Base-by-base conservation (phyloP, 2,888 invertebrate species). In the Copidosoma aretas region DNA sequence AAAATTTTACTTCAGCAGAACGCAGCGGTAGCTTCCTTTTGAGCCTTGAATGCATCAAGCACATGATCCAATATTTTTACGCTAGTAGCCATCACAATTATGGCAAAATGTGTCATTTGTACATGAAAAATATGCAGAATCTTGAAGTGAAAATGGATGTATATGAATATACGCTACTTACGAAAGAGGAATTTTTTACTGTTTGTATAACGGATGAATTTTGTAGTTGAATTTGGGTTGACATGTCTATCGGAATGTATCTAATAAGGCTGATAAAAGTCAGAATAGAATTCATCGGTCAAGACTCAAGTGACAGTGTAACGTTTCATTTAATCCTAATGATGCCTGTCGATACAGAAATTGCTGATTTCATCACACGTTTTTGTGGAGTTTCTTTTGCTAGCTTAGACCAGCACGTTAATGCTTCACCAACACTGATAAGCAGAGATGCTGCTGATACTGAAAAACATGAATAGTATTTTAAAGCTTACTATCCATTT, bases 341-440 rank as follows among this genome's bases (percentile, higher is more conserved):
- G 8, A 32, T 5, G 32, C 32, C 32, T 32, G 32, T 32, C 8
- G 8, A 5, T 32, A 32, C 32, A 32, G 32, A 32, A 32, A 32
- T 32, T 32, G 32, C 32, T 32, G 32, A 32, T 32, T 32, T 32
- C 32, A 32, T 3, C 32, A 32, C 2, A 32, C 32, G 8, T 32
- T 32, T 54, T 54, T 54, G 2, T 14, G 14, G 25, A 14, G 54
- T 54, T 54, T 54, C 54, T 24, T 54, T 24, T 54, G 22, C 24
- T 15, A 52, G 56, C 4, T 53, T 15, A 46, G 24, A 49, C 32
- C 43, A 67, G 46, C 43, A 41, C 46, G 14, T 19, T 52, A n/a
- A 43, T 62, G 75, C 73, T 21, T 56, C 39, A n/a, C 61, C 59
- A 5, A 60, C 60, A 19, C 54, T 2, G 8, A 32, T 32, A 3